These are phyloP conservation scores for Hipparchia sbordonii DNA, from an alignment of 2,888 invertebrate species.

Conservation along the genomic window DNA sequence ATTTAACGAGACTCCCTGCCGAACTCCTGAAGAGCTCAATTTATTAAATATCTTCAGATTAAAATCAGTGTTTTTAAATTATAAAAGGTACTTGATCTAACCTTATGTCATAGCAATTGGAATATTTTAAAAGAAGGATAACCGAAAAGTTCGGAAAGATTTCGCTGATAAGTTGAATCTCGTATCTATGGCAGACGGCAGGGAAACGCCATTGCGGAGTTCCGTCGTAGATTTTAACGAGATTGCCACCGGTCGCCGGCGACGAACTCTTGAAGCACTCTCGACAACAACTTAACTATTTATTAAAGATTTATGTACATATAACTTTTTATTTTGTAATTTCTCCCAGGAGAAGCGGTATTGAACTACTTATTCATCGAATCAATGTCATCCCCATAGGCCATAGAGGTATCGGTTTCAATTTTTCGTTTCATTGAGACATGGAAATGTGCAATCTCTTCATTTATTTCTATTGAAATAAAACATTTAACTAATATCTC, in stretches of 20 bases:
- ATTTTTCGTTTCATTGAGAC: not conserved
- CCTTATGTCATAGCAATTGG: constrained; percentile 12
- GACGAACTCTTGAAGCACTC: constrained; percentile 65
- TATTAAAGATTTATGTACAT: constrained; percentile 60
- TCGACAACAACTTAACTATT: constrained; percentile 75
- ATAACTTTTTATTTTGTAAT: not conserved
- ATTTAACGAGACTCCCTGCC: no score
- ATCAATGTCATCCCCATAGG: not conserved
- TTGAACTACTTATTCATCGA: not conserved
- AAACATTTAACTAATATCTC: not conserved
- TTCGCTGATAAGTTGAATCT: constrained; percentile 16
- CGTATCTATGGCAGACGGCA: constrained; percentile 42
- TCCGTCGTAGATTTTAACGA: constrained; percentile 76
- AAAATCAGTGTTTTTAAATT: not conserved
- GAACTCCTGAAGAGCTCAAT: no score
- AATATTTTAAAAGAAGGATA: constrained; percentile 8
- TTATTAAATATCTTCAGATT: no score
- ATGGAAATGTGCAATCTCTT: not conserved
- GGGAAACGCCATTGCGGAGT: constrained; percentile 62
- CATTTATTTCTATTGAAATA: not conserved
- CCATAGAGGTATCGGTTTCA: not conserved
- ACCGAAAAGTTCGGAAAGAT: constrained; percentile 16
- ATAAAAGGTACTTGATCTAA: not conserved
- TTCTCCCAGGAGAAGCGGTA: not conserved
- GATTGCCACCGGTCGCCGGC: constrained; percentile 71